Conservation (phyloP, 2,797 vertebrate species). For the Glyptemys insculpta region DNA sequence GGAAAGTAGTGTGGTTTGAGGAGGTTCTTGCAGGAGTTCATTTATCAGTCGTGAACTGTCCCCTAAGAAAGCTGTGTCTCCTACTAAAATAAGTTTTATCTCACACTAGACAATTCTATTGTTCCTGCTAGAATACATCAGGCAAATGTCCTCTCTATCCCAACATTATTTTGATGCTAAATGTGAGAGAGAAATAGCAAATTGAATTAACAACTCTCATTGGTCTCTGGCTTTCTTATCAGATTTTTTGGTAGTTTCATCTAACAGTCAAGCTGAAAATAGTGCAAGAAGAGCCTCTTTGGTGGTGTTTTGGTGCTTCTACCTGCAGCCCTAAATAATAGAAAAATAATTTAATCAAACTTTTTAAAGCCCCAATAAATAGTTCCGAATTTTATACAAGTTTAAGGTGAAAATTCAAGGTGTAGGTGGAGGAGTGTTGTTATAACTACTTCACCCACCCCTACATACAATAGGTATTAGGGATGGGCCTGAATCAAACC, state of each 20-base stretch:
- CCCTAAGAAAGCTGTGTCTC: constrained; percentile 65
- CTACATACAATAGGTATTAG: neutral
- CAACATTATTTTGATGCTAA: constrained; percentile 18
- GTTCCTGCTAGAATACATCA: constrained; percentile 13
- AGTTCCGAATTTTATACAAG: neutral
- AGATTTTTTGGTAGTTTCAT: neutral
- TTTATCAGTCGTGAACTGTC: constrained; percentile 58
- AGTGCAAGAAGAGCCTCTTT: neutral
- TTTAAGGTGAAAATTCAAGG: neutral
- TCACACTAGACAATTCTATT: constrained; percentile 26
- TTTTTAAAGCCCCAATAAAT: neutral
- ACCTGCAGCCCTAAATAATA: neutral
- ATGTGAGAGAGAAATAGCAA: fast-evolving
- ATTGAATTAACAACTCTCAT: fast-evolving
- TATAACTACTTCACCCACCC: neutral
- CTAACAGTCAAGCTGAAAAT: neutral
- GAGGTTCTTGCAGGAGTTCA: neutral
- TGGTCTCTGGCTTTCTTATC: neutral
- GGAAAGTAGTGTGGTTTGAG: constrained; percentile 47
- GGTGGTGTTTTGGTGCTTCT: neutral
- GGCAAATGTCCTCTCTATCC: neutral
- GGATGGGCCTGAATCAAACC: neutral
- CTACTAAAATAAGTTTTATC: constrained; percentile 53
- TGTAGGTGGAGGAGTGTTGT: neutral
- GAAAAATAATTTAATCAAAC: neutral